Conservation (phyloP, 1,140 invertebrate species). For the Pseudomyrmex gracilis region DNA sequence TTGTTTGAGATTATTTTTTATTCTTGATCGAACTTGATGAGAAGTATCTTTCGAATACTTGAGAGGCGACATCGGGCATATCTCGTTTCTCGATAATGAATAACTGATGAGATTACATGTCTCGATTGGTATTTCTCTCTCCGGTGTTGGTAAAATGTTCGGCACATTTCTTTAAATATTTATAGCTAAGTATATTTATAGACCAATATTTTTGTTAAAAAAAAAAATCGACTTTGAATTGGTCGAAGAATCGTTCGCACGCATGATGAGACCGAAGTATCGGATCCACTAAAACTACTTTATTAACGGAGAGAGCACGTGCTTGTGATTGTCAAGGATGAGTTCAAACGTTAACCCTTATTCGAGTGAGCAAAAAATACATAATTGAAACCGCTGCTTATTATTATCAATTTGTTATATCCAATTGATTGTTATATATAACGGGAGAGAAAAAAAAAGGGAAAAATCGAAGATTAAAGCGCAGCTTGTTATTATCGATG, state of each 20-base stretch:
- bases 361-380: background rate
- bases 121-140: background rate
- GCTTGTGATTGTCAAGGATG: background rate
- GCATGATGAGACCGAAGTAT: background rate
- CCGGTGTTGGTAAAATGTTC: background rate
- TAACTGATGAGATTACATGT: background rate
- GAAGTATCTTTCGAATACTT: too few species aligned
- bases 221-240: background rate
- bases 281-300: background rate
- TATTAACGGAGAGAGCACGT: background rate
- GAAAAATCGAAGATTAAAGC: background rate
- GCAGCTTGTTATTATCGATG: background rate
- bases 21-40: too few species aligned
- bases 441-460: background rate
- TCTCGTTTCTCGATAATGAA: too few species aligned
- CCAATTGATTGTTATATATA: background rate
- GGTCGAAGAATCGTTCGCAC: background rate
- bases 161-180: background rate
- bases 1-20: too few species aligned
- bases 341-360: constrained; percentile 12
- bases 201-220: too few species aligned
- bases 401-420: background rate
- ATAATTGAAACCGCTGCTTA: background rate
- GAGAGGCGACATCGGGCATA: too few species aligned
- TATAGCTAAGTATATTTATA: too few species aligned